A percentile compares a stretch with the other conserved stretches of the same genome.
phyloP scores from a whole-genome alignment of 2,797 vertebrate genomes.

The Tapera naevia region DNA sequence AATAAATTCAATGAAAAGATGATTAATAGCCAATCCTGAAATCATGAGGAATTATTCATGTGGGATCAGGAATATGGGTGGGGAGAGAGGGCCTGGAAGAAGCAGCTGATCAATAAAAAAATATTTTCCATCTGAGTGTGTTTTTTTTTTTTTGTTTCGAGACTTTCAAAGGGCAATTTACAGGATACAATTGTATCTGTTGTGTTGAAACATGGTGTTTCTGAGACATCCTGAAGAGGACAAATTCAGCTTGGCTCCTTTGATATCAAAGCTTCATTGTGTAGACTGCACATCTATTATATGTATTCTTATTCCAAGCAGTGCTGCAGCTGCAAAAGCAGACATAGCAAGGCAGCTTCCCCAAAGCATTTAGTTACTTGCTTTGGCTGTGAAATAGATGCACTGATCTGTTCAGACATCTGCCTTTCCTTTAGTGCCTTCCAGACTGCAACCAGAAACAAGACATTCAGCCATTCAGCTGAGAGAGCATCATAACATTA shows the following conservation, averaged over 20 bases:
- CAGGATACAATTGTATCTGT: neutral
- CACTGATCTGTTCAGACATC: neutral
- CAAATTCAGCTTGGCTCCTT: neutral
- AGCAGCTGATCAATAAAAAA: conserved; percentile 30
- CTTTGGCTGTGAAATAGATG: neutral
- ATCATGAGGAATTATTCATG: conserved; percentile 37
- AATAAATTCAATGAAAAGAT: conserved; percentile 5
- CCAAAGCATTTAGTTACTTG: neutral
- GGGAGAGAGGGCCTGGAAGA: neutral
- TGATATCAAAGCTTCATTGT: neutral
- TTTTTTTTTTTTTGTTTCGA: neutral
- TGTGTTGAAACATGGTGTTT: neutral
- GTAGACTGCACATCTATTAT: neutral
- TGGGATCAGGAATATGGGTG: neutral
- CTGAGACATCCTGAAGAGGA: neutral
- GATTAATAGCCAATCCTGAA: conserved; percentile 35
- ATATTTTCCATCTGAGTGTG: neutral
- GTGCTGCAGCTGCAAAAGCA: neutral
- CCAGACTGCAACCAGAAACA: neutral
- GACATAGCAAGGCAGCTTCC: neutral
- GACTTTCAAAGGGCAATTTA: neutral
- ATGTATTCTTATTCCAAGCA: neutral
- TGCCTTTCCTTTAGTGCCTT: neutral
- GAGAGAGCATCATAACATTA: neutral
- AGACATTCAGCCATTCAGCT: neutral